These are phyloP conservation scores for Pachydiplax longipennis DNA, from an alignment of 2,888 invertebrate species.

Conservation along the genomic window DNA sequence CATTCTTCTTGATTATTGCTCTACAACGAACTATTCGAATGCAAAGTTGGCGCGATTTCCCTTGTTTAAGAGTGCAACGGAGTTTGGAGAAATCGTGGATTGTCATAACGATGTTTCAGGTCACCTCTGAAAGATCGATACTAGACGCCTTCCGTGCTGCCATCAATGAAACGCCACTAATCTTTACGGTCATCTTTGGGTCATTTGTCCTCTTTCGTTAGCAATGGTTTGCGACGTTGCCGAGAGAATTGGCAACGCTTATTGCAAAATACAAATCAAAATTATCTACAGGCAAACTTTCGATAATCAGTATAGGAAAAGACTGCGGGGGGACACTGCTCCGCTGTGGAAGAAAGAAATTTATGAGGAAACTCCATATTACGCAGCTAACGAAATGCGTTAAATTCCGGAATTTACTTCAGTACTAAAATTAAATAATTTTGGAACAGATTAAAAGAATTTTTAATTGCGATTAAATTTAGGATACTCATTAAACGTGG, in stretches of 20 bases:
- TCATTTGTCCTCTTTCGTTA: background rate
- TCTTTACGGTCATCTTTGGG: background rate
- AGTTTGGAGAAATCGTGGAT: background rate
- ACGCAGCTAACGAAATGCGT: too few species aligned
- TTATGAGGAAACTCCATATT: too few species aligned
- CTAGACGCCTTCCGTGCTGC: background rate
- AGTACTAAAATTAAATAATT: too few species aligned
- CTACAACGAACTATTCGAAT: too few species aligned
- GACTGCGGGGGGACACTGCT: too few species aligned
- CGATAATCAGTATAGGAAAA: too few species aligned
- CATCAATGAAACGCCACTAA: background rate
- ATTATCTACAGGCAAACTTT: background rate
- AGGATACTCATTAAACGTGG: too few species aligned
- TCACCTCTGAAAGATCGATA: background rate
- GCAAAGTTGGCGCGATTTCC: background rate
- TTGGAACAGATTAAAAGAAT: too few species aligned
- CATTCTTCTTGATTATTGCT: too few species aligned
- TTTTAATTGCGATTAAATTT: too few species aligned
- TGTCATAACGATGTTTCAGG: background rate
- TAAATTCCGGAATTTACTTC: too few species aligned
- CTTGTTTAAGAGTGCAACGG: background rate
- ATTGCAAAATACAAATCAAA: background rate
- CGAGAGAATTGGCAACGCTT: background rate
- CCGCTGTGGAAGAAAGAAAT: too few species aligned
- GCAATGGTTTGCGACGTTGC: background rate